phyloP scores from a whole-genome alignment of 1,140 invertebrate species.

The Olivierus martensii region DNA sequence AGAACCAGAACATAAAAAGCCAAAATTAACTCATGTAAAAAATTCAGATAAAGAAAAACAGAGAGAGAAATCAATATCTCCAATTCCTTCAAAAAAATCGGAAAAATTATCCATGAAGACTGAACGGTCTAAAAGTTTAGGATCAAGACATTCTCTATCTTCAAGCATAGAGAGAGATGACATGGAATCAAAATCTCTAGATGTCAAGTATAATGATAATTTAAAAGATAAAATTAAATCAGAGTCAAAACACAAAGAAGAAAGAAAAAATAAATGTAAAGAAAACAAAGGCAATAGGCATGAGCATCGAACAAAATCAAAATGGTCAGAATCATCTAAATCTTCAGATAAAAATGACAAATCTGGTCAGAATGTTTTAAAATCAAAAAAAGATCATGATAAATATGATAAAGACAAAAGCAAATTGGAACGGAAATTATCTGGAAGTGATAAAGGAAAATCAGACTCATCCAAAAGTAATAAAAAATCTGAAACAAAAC shows the following conservation, averaged over 20 bases:
- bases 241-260: constrained; percentile 25
- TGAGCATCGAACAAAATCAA: constrained; percentile 12
- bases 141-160: constrained; percentile 1
- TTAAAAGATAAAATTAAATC: constrained; percentile 22
- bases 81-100: constrained; percentile 1
- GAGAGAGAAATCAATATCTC: neutral
- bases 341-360: constrained; percentile 15
- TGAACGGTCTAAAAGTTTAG: constrained; percentile 3
- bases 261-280: constrained; percentile 23
- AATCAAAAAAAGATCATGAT: constrained; percentile 20
- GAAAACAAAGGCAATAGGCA: constrained; percentile 26
- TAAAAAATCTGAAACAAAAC: no score
- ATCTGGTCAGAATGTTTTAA: neutral
- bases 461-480: neutral
- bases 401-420: constrained; percentile 16
- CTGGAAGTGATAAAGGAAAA: constrained; percentile 15
- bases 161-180: no score
- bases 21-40: constrained; percentile 35
- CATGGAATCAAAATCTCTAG: no score
- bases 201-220: no score
- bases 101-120: constrained; percentile 16
- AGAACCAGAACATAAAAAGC: constrained; percentile 50
- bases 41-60: neutral
- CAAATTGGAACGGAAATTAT: constrained; percentile 24
- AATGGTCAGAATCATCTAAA: constrained; percentile 4